Conservation (phyloP, 1,140 invertebrate species). For the Temnothorax curvispinosus region DNA sequence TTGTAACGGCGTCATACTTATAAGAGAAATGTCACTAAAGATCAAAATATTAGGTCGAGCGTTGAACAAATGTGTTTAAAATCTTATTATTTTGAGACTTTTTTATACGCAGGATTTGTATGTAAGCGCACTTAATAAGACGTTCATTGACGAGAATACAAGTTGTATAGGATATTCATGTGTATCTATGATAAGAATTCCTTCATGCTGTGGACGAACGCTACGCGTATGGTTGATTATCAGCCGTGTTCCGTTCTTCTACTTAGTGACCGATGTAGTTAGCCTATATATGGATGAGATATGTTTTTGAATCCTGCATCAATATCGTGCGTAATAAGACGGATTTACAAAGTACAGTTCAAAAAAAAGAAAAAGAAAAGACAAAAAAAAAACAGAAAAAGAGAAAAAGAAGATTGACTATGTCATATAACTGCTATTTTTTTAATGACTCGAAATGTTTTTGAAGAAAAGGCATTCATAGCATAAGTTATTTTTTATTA, state of each 20-base stretch:
- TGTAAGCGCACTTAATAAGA: conserved; percentile 41
- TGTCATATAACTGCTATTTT: conserved; percentile 70
- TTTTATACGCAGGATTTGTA: conserved; percentile 43
- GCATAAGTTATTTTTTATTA: conserved; percentile 76
- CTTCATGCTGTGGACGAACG: conserved; percentile 77
- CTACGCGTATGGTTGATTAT: conserved; percentile 69
- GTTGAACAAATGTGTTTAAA: conserved; percentile 21
- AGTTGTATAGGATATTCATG: conserved; percentile 26
- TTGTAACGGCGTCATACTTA: conserved; percentile 5
- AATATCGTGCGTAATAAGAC: conserved; percentile 61
- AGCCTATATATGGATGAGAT: conserved; percentile 64
- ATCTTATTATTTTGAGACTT: conserved; percentile 48
- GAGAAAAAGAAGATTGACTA: conserved; percentile 59
- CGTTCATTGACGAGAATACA: conserved; percentile 40
- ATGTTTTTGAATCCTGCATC: conserved; percentile 70
- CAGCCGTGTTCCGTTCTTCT: conserved; percentile 76
- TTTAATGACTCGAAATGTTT: conserved; percentile 72
- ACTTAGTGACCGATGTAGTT: conserved; percentile 73
- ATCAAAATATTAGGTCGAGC: conserved; percentile 25
- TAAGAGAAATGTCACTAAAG: background rate
- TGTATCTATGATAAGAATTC: conserved; percentile 60
- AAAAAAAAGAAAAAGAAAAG: conserved; percentile 26
- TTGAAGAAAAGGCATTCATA: conserved; percentile 61
- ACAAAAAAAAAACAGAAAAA: background rate
- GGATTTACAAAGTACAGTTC: conserved; percentile 65